Base-by-base conservation (phyloP, 2,797 vertebrate species). In the Microctenopoma lineatum region DNA sequence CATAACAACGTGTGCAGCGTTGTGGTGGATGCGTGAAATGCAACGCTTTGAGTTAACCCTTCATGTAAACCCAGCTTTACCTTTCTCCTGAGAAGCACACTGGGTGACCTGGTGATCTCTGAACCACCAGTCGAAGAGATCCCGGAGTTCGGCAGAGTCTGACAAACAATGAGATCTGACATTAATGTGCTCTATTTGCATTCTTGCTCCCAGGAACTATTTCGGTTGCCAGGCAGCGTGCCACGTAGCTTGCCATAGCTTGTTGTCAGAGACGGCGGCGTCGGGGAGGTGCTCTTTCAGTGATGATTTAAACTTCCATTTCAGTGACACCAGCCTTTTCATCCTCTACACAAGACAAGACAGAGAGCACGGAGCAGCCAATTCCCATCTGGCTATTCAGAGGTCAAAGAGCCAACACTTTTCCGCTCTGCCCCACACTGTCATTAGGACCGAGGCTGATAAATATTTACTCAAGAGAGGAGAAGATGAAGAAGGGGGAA, bases 291-390 rank as follows among this genome's bases (percentile, higher is more conserved):
- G 61, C 52, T 82, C 64, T 77, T 75, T 77, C 52, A 57, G 73
- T 50, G 26, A 80, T 85, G 70, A 87, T 88, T 90, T 85, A 84
- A 83, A 82, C 84, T 66, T 80, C 81, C 54, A 79, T 77, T 79
- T 77, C 65, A 53, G 81, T 65, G 79, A 77, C 80, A 83, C 47
- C 4, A 2, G 72, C 78, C 80, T 85, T 39, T 84, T 87, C 67
- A 79, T 77, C 72, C 25, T 51, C 66, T 50, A 32, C 67, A 62
- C 25, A 48, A 81, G 71, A 81, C 71, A 63, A 73, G 75, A 73
- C 81, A 42, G 70, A 68, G 50, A 56, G 67, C 38, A 26, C 7
- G 0, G 63, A 73, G 60, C 48, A 34, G 66, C 72, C 11, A 45
- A 41, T 59, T 73, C 67, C 60, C 3, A 27, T 78, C 60, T 44